Base-by-base conservation (phyloP, 2,888 invertebrate genomes). In the Caenorhabditis imperialis region DNA sequence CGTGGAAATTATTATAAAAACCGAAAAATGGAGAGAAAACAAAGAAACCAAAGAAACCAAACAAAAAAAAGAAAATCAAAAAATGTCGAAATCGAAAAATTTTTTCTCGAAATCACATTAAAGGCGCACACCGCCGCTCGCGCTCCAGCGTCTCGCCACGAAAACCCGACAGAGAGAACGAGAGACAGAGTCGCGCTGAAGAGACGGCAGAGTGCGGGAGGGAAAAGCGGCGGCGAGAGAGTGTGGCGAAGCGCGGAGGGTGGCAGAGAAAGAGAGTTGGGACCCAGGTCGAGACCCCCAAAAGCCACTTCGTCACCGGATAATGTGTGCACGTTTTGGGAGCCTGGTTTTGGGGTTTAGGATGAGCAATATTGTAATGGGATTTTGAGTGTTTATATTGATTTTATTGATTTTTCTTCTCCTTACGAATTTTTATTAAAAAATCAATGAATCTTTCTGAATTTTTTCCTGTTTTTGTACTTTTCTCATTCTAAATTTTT, bases 101-200 rank as follows among this genome's bases (percentile, higher is more conserved):
- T 22, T 58, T 25, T 18, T 37, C 14, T 30, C 30, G 30, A 30
- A 30, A 18, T n/a, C n/a, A 25, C 10, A 8, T 57, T 33, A 57
- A 67, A 67, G 67, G 67, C 57, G 35, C 67, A 57, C 12, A 25
- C 0, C 10, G 6, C 10, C 12, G 10, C 33, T 20, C 37, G 23
- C n/a, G n/a, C 16, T 7, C 7, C 16, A 4, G 67, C 22, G 67
- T 67, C 67, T 67, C 67, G 57, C 67, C 57, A 33, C 67, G 67
- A 50, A 38, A 51, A 7, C 23, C 20, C n/a, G 30, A 10, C 20
- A 20, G 30, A n/a, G n/a, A n/a, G n/a, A n/a, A n/a, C 18, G 40
- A 33, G 23, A 12, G 10, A 27, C 4, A 22, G 4, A 6, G 20
- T 4, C 23, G 62, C 7, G 25, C 3, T 12, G 55, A 50, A 54